Percentiles rank a stretch among this genome's conserved stretches.
Conservation (phyloP, 2,888 invertebrate genomes). For the Andrena haemorrhoa region DNA sequence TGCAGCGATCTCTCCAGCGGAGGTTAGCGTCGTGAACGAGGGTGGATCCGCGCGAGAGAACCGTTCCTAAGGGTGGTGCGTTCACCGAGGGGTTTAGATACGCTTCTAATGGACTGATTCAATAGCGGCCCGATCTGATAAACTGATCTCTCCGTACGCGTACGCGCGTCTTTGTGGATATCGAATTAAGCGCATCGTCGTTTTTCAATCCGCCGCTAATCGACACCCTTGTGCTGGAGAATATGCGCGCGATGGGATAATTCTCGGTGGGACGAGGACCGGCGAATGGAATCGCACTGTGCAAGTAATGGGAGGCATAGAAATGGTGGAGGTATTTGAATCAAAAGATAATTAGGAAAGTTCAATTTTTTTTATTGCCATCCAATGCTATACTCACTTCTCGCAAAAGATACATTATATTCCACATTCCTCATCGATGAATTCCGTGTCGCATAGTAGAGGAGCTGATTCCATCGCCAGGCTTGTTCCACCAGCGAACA, state of each 20-base stretch:
- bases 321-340: not conserved
- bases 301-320: not conserved
- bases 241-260: not conserved
- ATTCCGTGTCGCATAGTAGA: not conserved
- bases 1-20: constrained; percentile 81
- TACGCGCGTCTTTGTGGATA: constrained; percentile 49
- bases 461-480: not conserved
- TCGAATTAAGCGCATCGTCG: constrained; percentile 65
- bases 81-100: constrained; percentile 71
- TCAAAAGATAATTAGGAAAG: too few relatives aligned
- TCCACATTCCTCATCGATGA: not conserved
- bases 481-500: not conserved
- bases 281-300: not conserved
- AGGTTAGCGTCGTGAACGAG: constrained; percentile 63
- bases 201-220: constrained; percentile 51
- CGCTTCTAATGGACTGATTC: constrained; percentile 83
- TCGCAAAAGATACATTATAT: too few relatives aligned
- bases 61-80: constrained; percentile 60
- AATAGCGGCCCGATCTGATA: constrained; percentile 82
- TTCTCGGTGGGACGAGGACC: not conserved
- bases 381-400: too few relatives aligned
- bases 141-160: constrained; percentile 65
- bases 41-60: constrained; percentile 60
- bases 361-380: too few relatives aligned
- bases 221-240: constrained; percentile 1